These are phyloP conservation scores for Mesocentrotus franciscanus DNA, from an alignment of 53 echinoderm and acorn worm genomes.

Conservation along the genomic window DNA sequence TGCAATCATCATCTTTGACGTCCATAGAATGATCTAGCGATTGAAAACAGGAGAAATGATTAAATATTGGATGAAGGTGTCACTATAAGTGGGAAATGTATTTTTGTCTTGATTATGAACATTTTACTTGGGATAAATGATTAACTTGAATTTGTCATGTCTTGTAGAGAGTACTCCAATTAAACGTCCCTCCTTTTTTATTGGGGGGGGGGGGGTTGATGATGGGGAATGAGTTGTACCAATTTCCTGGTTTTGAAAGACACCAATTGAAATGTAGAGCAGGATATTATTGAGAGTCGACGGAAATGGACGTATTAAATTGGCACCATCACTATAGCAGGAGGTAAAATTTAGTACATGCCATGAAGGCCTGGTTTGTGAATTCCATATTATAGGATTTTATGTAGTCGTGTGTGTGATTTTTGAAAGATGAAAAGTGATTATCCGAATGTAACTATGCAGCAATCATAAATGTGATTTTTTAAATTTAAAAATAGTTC, in stretches of 20 bases:
- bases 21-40: background rate
- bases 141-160: background rate
- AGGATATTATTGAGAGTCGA: background rate
- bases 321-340: background rate
- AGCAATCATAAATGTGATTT: conserved; percentile 37
- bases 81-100: background rate
- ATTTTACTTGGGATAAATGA: background rate
- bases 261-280: background rate
- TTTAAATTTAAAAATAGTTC: background rate
- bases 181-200: background rate
- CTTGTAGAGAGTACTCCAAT: background rate
- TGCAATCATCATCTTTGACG: background rate
- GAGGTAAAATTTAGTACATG: background rate
- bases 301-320: background rate
- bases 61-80: background rate
- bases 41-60: background rate
- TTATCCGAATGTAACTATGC: conserved; percentile 4
- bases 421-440: background rate
- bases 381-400: background rate
- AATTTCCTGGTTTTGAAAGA: background rate
- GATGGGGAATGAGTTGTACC: background rate
- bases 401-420: conserved; percentile 21
- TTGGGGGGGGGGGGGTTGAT: no score
- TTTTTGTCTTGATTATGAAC: background rate
- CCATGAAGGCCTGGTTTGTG: background rate